Evolutionary conservation across 2,113 vertebrate species (phyloP), one percentile per base, ranked within the genome.

Genomic region (Syngnathus typhle): DNA sequence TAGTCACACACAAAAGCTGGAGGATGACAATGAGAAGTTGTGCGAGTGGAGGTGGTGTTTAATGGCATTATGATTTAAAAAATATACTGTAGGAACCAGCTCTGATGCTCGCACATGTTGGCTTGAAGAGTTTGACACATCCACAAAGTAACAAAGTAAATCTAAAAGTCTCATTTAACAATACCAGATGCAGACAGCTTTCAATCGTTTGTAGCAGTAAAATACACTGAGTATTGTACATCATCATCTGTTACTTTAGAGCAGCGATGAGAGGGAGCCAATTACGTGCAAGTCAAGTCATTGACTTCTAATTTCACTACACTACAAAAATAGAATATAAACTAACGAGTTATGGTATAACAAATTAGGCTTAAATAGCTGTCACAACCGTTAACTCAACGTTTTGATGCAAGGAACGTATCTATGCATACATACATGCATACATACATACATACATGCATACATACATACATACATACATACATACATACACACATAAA

Each of bases 81-180:
- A n/a, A 41, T 43, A 16, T 8, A 52, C 46, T 38, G 41, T 19
- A 73, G 71, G 68, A 65, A 73, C 73, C 46, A 55, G 63, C 63
- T 56, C 23, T 70, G 65, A 72, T 37, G 65, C 67, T 39, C 68
- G 46, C 67, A 68, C 56, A 19, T 54, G 70, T 46, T 65, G 27
- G 27, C 56, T 68, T n/a, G 8, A 5, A 64, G 69, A 74, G 71
- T 72, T 72, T 67, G 62, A 62, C 15, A 6, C 65, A 83, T 80
- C 23, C 68, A 85, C 71, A 65, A 68, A 62, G 76, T 76, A 70
- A 78, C 71, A 65, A 68, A 62, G 76, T 76, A 70, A 78, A 61
- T 81, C 69, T 60, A 71, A 5, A 44, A 73, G 78, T 69, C 68
- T 51, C 69, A 78, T 82, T 86, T 81, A 75, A 72, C 51, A 70